phyloP scores from a whole-genome alignment of 1,140 invertebrate species.

The Coelopa frigida region DNA sequence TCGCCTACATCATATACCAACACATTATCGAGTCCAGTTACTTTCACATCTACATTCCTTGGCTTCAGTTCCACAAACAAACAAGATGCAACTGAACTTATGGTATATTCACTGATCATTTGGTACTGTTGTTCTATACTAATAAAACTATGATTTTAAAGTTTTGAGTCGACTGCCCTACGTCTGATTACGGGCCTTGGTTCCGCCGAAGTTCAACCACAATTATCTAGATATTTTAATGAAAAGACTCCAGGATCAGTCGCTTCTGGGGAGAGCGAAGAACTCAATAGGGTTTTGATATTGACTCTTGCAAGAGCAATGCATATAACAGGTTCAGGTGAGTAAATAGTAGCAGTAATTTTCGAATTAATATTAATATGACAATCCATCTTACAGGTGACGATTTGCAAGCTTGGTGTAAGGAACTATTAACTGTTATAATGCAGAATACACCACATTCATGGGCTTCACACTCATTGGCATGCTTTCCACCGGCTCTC shows the following conservation, averaged over 20 bases:
- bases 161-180: too few species aligned
- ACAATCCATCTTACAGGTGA: conserved; percentile 43
- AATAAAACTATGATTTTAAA: too few species aligned
- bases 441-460: conserved; percentile 91
- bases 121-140: conserved; percentile 13
- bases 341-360: not conserved
- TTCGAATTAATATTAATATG: not conserved
- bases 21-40: conserved; percentile 87
- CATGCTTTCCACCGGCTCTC: conserved; percentile 83
- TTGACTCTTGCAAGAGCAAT: conserved; percentile 89
- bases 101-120: conserved; percentile 47
- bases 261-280: conserved; percentile 89
- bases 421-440: conserved; percentile 81
- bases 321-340: conserved; percentile 76
- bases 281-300: conserved; percentile 85
- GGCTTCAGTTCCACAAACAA: conserved; percentile 83
- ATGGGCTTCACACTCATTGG: conserved; percentile 87
- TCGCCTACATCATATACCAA: conserved; percentile 90
- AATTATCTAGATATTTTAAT: conserved; percentile 76
- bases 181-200: conserved; percentile 85
- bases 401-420: conserved; percentile 71
- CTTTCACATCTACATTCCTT: conserved; percentile 83
- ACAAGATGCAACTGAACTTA: conserved; percentile 89
- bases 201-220: conserved; percentile 84
- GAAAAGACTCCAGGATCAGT: conserved; percentile 67